Conservation (phyloP, 64 coral and sea anemone species). For the Montipora foliosa region DNA sequence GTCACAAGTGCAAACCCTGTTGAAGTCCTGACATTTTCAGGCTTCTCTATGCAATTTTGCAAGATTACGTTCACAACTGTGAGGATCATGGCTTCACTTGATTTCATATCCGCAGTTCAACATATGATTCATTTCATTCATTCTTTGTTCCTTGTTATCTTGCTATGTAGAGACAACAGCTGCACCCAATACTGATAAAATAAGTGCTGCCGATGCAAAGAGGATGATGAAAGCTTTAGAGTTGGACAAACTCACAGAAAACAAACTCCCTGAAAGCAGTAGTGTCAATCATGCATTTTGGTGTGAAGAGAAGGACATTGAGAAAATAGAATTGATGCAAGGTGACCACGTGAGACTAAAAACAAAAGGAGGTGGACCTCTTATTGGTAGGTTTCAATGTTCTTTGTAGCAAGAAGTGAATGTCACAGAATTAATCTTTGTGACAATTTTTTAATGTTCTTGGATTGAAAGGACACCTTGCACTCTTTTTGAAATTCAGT, state of each 20-base stretch:
- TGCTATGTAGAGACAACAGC: conserved; percentile 53
- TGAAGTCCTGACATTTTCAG: no score
- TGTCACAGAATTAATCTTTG: no score
- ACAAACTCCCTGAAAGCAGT: conserved; percentile 40
- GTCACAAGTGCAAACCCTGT: no score
- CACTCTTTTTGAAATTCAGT: no score
- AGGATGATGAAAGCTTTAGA: conserved; percentile 53
- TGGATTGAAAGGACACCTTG: no score
- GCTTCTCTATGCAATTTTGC: no score
- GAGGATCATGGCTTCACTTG: no score
- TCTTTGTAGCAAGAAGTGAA: background rate
- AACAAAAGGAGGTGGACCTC: conserved; percentile 80
- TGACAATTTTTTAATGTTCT: no score
- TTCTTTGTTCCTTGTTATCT: no score
- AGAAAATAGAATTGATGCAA: conserved; percentile 73
- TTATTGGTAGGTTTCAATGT: conserved; percentile 61
- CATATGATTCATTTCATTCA: no score
- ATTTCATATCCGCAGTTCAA: no score
- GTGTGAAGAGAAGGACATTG: conserved; percentile 86
- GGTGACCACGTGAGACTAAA: conserved; percentile 77
- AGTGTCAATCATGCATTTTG: conserved; percentile 79
- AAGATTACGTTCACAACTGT: no score
- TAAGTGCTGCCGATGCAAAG: conserved; percentile 58
- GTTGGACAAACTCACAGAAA: conserved; percentile 66
- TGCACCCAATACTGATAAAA: conserved; percentile 68